A percentile compares a stretch with the other conserved stretches of the same genome.
These are phyloP conservation scores for Zosterops borbonicus DNA, from an alignment of 2,113 vertebrate species.

Conservation along the genomic window DNA sequence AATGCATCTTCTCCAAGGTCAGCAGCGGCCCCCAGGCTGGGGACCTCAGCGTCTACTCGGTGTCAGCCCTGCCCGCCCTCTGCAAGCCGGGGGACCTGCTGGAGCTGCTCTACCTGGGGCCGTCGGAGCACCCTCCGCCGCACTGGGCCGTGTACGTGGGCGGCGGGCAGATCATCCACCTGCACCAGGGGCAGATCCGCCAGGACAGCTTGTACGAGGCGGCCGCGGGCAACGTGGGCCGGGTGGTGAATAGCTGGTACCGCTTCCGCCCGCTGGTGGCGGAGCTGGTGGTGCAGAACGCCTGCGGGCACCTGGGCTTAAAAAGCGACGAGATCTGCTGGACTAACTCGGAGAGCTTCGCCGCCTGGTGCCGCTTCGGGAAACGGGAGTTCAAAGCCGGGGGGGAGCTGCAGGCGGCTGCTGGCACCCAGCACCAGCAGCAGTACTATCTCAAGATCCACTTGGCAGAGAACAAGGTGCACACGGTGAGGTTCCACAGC, in stretches of 20 bases:
- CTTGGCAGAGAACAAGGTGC: conserved; percentile 87
- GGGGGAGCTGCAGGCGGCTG: conserved; percentile 86
- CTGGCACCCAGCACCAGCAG: conserved; percentile 76
- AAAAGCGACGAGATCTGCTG: conserved; percentile 94
- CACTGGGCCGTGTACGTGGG: conserved; percentile 96
- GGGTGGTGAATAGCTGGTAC: conserved; percentile 96
- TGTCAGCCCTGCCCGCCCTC: conserved; percentile 87
- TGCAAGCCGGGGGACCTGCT: conserved; percentile 96
- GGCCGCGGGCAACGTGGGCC: conserved; percentile 87
- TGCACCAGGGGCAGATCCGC: conserved; percentile 95
- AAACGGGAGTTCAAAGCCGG: conserved; percentile 98
- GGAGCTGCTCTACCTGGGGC: conserved; percentile 88
- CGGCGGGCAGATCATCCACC: conserved; percentile 90
- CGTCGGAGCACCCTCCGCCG: conserved; percentile 81
- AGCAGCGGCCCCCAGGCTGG: conserved; percentile 86
- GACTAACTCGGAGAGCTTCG: conserved; percentile 99
- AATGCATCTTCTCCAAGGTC: conserved; percentile 99
- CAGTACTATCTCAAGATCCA: conserved; percentile 96
- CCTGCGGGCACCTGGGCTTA: conserved; percentile 92
- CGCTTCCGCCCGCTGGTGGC: conserved; percentile 93
- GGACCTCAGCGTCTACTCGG: conserved; percentile 89
- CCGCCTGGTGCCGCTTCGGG: conserved; percentile 98
- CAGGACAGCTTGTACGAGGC: conserved; percentile 93
- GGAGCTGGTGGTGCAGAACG: conserved; percentile 97
- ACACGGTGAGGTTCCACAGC: conserved; percentile 92